These are phyloP conservation scores for Dasysyrphus albostriatus DNA, from an alignment of 2,888 invertebrate species.

Conservation along the genomic window DNA sequence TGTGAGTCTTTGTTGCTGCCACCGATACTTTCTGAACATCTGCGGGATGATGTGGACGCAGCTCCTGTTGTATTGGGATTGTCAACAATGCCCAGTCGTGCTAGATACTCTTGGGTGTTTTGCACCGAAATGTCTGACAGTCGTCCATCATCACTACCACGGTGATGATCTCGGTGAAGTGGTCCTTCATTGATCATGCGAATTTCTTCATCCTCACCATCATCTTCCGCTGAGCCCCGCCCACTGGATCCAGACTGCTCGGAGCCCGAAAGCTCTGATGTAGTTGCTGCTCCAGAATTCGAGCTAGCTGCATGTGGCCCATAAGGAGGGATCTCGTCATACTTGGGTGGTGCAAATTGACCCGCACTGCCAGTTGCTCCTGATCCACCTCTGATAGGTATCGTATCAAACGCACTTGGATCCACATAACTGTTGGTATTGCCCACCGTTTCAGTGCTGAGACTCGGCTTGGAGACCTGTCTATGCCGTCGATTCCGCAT, in stretches of 20 bases:
- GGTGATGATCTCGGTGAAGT: constrained; percentile 89
- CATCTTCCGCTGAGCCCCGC: constrained; percentile 97
- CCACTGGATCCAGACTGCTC: constrained; percentile 98
- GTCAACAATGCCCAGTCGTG: constrained; percentile 96
- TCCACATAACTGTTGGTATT: constrained; percentile 94
- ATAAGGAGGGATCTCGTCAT: constrained; percentile 95
- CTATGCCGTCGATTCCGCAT: constrained; percentile 90
- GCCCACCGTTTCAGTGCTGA: constrained; percentile 90
- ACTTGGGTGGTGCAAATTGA: constrained; percentile 95
- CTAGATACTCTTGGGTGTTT: constrained; percentile 97
- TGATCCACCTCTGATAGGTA: constrained; percentile 89
- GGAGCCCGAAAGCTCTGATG: constrained; percentile 96
- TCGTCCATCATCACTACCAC: constrained; percentile 87
- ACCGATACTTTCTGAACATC: constrained; percentile 88
- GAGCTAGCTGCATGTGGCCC: constrained; percentile 91
- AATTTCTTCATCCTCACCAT: constrained; percentile 98
- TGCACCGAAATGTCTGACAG: constrained; percentile 95
- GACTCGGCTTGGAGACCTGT: constrained; percentile 90
- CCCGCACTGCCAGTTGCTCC: constrained; percentile 81
- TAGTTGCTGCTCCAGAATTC: constrained; percentile 91
- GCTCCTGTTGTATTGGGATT: constrained; percentile 87
- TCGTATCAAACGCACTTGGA: constrained; percentile 94
- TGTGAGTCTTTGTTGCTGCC: constrained; percentile 86
- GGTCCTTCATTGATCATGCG: constrained; percentile 98
- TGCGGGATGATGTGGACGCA: constrained; percentile 88